Evolutionary conservation across 2,888 invertebrate species (phyloP).

Genomic region (Ariolimax columbianus): DNA sequence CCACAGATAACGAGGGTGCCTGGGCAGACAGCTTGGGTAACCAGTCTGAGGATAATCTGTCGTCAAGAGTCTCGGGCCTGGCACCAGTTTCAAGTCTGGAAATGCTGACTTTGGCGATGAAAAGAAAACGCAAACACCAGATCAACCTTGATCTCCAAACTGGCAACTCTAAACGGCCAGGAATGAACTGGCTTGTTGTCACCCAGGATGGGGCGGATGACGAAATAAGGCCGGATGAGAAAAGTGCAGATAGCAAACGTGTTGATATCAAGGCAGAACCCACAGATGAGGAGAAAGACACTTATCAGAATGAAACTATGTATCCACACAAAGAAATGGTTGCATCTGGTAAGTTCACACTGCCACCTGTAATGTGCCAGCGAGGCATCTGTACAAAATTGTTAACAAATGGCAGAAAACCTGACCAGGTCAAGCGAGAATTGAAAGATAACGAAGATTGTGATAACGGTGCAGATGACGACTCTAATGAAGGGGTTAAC

Average conservation of each 20-base stretch:
- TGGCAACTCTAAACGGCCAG: neutral
- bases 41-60: neutral
- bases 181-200: neutral
- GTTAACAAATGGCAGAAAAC: neutral
- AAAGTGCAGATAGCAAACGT: neutral
- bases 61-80: neutral
- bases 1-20: neutral
- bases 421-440: neutral
- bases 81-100: neutral
- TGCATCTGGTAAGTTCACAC: neutral
- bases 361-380: neutral
- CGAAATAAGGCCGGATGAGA: neutral
- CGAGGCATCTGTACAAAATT: neutral
- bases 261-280: neutral
- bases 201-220: neutral
- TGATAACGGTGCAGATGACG: neutral
- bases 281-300: neutral
- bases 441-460: neutral
- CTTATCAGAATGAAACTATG: neutral
- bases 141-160: neutral
- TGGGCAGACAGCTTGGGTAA: neutral
- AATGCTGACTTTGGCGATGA: neutral
- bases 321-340: neutral
- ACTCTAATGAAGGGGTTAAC: too few species aligned
- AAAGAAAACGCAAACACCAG: constrained; percentile 14